Conservation (phyloP, 2,797 vertebrate species). For the Neosilurus hyrtlii region DNA sequence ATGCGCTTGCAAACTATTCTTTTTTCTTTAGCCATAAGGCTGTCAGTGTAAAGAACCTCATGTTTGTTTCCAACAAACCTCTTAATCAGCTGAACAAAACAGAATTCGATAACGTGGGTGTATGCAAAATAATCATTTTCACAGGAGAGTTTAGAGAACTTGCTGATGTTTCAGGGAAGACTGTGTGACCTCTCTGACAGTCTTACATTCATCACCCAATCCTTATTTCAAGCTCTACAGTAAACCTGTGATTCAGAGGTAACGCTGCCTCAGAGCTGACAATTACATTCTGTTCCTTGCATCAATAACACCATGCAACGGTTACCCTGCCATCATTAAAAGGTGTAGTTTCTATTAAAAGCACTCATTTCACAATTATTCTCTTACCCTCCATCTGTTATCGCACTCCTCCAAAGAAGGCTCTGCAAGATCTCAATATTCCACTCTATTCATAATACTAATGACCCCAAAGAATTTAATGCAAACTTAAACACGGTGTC, state of each 20-base stretch:
- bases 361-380: neutral
- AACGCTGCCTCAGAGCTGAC: neutral
- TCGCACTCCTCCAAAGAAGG: neutral
- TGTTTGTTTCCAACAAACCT: neutral
- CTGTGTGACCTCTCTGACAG: neutral
- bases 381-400: neutral
- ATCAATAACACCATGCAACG: neutral
- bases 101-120: neutral
- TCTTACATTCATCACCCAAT: neutral
- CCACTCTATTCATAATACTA: neutral
- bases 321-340: neutral
- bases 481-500: too few relatives aligned
- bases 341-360: conserved; percentile 5
- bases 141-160: neutral
- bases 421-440: neutral
- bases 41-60: too few relatives aligned
- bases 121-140: neutral
- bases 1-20: neutral
- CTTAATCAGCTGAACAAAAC: neutral
- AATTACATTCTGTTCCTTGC: neutral
- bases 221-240: neutral
- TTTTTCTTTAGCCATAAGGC: neutral
- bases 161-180: neutral
- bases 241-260: neutral
- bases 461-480: too few relatives aligned